Conservation (phyloP, 2,113 vertebrate genomes). For the Phocoena phocoena region DNA sequence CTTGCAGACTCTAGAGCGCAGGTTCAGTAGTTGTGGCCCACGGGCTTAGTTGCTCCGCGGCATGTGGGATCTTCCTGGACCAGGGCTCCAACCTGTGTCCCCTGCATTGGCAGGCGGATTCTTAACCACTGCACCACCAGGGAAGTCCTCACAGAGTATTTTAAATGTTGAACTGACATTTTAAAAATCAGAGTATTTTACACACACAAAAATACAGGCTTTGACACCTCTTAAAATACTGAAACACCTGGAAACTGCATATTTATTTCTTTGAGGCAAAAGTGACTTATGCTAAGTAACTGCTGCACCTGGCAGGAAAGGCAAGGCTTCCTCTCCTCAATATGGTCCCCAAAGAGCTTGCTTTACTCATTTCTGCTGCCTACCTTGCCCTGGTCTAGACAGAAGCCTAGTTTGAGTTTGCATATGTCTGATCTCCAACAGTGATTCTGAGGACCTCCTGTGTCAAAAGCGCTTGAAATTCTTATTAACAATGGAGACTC, state of each 20-base stretch:
- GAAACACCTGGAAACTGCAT: neutral
- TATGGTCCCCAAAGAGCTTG: neutral
- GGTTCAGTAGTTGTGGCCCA: no score
- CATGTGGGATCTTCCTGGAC: no score
- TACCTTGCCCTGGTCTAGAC: neutral
- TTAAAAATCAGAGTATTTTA: neutral
- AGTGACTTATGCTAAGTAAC: neutral
- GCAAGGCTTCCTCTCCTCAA: neutral
- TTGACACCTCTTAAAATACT: neutral
- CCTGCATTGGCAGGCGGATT: no score
- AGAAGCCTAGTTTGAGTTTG: neutral
- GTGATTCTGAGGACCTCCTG: neutral
- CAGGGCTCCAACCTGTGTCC: no score
- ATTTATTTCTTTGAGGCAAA: constrained; percentile 3
- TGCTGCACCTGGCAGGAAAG: neutral
- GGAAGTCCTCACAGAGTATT: neutral
- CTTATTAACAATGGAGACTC: neutral
- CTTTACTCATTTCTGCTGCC: neutral
- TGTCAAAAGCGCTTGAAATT: neutral
- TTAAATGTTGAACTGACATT: constrained; percentile 11
- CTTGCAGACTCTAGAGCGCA: no score
- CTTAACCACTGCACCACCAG: no score
- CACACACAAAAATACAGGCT: neutral
- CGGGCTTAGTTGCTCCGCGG: no score
- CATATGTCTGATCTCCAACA: neutral